phyloP scores from a whole-genome alignment of 2,797 vertebrate genomes.

The Avahi laniger region DNA sequence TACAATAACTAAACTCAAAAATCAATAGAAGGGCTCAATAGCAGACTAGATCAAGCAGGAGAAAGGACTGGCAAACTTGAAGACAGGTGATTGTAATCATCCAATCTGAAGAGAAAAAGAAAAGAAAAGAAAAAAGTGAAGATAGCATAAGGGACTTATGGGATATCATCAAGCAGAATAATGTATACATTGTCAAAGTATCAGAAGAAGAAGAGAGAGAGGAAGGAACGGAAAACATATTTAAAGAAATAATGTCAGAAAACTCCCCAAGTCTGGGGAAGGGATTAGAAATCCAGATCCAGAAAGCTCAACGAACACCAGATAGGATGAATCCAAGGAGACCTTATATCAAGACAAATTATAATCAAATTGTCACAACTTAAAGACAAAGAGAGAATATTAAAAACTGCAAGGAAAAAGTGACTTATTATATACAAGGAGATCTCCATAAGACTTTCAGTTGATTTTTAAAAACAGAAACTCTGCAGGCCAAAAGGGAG shows the following conservation, averaged over 20 bases:
- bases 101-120: background rate
- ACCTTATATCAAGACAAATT: background rate
- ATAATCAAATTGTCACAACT: background rate
- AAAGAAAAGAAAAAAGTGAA: background rate
- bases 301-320: background rate
- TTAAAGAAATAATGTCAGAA: background rate
- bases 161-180: background rate
- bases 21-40: background rate
- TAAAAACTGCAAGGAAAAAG: background rate
- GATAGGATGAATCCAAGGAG: background rate
- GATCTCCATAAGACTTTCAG: background rate
- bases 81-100: background rate
- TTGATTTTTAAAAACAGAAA: background rate
- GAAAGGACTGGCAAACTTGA: background rate
- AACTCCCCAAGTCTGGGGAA: background rate
- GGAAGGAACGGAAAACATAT: background rate
- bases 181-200: background rate
- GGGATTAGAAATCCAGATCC: background rate
- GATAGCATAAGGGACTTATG: background rate
- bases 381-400: background rate
- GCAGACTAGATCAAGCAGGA: background rate
- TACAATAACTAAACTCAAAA: background rate
- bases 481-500: background rate
- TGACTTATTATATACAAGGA: background rate
- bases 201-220: background rate